phyloP scores from a whole-genome alignment of 2,113 vertebrate species.

The Craseonycteris thonglongyai region DNA sequence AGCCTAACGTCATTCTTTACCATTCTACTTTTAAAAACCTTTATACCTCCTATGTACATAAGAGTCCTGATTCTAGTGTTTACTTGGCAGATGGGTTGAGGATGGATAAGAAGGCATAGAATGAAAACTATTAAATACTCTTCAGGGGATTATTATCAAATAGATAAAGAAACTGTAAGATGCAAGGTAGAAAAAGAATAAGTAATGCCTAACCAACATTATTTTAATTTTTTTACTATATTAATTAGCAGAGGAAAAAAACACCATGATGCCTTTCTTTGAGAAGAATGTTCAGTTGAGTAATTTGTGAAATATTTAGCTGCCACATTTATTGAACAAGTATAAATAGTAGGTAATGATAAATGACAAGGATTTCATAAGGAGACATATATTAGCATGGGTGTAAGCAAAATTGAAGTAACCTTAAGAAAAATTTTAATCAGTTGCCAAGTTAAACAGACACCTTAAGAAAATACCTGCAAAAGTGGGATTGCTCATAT shows the following conservation, averaged over 20 bases:
- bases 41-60: not conserved
- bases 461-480: not conserved
- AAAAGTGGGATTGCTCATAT: not conserved
- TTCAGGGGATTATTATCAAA: not conserved
- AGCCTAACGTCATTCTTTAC: not conserved
- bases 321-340: not conserved
- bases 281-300: not conserved
- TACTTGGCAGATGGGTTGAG: not conserved
- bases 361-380: not conserved
- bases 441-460: not conserved
- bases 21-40: not conserved
- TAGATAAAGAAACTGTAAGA: not conserved
- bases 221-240: not conserved
- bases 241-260: not conserved
- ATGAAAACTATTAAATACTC: slow-evolving; percentile 2
- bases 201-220: not conserved
- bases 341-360: not conserved
- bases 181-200: not conserved
- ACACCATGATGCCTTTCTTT: not conserved
- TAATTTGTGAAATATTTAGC: slow-evolving; percentile 12
- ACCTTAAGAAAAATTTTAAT: slow-evolving; percentile 3
- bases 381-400: not conserved
- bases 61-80: not conserved
- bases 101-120: not conserved
- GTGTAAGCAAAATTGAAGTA: not conserved